phyloP scores from a whole-genome alignment of 2,888 invertebrate genomes.

The Bhutanitis thaidina region DNA sequence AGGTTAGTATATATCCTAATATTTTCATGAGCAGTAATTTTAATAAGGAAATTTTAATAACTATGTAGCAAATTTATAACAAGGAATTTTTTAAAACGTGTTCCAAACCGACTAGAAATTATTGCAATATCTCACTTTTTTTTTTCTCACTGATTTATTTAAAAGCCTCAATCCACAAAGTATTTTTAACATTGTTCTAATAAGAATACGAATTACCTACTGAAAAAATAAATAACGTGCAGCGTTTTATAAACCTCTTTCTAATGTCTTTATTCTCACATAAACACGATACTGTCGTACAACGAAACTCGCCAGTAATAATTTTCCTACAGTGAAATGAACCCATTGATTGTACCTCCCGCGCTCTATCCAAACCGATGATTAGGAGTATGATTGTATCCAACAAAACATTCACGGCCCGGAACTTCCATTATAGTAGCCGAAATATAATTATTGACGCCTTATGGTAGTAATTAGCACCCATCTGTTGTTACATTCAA shows the following conservation, averaged over 20 bases:
- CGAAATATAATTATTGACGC: constrained; percentile 75
- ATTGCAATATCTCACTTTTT: too few species aligned
- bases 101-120: too few species aligned
- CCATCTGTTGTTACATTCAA: constrained; percentile 71
- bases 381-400: constrained; percentile 73
- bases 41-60: too few species aligned
- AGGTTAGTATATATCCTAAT: too few species aligned
- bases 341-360: constrained; percentile 41
- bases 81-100: too few species aligned
- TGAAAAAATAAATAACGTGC: too few species aligned
- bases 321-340: constrained; percentile 55
- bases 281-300: constrained; percentile 43
- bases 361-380: constrained; percentile 69
- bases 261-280: constrained; percentile 63
- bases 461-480: constrained; percentile 77
- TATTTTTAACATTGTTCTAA: too few species aligned
- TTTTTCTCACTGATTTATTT: too few species aligned
- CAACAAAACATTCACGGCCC: constrained; percentile 74
- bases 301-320: constrained; percentile 53
- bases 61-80: too few species aligned
- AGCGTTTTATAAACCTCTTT: neutral
- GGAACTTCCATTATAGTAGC: constrained; percentile 71
- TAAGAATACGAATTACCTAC: too few species aligned
- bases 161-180: too few species aligned
- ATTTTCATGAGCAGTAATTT: too few species aligned